These are phyloP conservation scores for Syngnathus scovelli DNA, from an alignment of 2,113 vertebrate species.

Conservation along the genomic window DNA sequence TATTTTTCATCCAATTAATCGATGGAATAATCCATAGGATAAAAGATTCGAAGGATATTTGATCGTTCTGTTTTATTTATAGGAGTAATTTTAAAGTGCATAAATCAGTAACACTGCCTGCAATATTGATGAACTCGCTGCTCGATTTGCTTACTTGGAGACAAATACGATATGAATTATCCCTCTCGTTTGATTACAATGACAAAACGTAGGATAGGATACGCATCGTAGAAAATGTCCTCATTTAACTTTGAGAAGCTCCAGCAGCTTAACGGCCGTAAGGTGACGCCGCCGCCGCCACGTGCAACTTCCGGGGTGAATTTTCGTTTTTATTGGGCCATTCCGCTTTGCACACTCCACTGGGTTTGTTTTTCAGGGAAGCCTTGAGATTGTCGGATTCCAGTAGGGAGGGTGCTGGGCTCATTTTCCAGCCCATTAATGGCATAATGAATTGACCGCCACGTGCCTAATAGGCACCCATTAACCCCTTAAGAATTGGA, in stretches of 20 bases:
- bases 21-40: too few relatives aligned
- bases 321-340: constrained; percentile 11
- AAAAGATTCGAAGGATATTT: too few relatives aligned
- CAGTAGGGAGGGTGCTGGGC: not conserved
- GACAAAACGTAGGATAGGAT: not conserved
- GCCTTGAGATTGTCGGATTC: constrained; percentile 11
- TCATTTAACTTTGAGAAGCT: not conserved
- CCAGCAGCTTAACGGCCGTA: not conserved
- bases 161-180: not conserved
- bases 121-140: not conserved
- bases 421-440: constrained; percentile 63
- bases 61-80: not conserved
- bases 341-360: constrained; percentile 8
- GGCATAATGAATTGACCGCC: constrained; percentile 53
- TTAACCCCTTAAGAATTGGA: constrained; percentile 32
- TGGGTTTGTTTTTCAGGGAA: constrained; percentile 25
- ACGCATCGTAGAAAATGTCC: not conserved
- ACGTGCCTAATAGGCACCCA: constrained; percentile 39
- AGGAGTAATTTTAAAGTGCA: not conserved
- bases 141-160: not conserved
- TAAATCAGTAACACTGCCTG: not conserved
- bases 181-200: not conserved
- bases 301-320: not conserved
- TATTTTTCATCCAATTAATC: too few relatives aligned
- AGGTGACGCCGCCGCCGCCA: not conserved